These are phyloP conservation scores for Mustelus asterias DNA, from an alignment of 2,113 vertebrate species.

Conservation along the genomic window DNA sequence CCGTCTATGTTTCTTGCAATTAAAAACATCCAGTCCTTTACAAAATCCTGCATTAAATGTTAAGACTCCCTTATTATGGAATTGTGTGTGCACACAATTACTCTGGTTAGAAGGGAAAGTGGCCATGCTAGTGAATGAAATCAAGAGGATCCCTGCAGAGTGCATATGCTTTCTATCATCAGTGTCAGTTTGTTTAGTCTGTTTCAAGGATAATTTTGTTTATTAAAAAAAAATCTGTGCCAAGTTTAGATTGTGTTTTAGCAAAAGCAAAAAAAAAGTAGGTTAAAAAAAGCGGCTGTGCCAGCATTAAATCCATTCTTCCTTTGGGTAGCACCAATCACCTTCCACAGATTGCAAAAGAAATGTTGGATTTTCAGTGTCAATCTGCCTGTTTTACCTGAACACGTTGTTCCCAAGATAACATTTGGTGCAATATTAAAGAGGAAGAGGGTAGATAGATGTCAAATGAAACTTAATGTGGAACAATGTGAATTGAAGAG, in stretches of 20 bases:
- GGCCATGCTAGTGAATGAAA: slow-evolving; percentile 2
- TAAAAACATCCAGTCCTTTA: background rate
- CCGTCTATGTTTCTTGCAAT: background rate
- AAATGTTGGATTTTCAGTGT: background rate
- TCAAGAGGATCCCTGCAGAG: slow-evolving; percentile 29
- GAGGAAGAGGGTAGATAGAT: background rate
- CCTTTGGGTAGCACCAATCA: background rate
- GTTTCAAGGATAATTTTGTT: slow-evolving; percentile 20
- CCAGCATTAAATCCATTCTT: background rate
- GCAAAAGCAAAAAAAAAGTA: background rate
- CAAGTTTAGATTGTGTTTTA: background rate
- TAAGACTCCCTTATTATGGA: background rate
- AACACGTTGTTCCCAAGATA: background rate
- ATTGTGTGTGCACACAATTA: background rate
- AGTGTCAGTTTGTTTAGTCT: slow-evolving; percentile 34
- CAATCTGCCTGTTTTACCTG: background rate
- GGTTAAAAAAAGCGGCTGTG: background rate
- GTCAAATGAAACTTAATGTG: background rate
- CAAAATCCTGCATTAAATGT: background rate
- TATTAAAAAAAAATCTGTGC: slow-evolving; percentile 29
- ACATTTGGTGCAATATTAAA: background rate
- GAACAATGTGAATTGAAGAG: background rate
- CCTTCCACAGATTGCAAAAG: background rate
- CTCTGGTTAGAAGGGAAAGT: slow-evolving; percentile 6
- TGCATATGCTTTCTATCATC: slow-evolving; percentile 34